A percentile compares a stretch with the other conserved stretches of the same genome.
These are phyloP conservation scores for Himalopsyche phryganea DNA, from an alignment of 1,140 invertebrate genomes.

Conservation along the genomic window DNA sequence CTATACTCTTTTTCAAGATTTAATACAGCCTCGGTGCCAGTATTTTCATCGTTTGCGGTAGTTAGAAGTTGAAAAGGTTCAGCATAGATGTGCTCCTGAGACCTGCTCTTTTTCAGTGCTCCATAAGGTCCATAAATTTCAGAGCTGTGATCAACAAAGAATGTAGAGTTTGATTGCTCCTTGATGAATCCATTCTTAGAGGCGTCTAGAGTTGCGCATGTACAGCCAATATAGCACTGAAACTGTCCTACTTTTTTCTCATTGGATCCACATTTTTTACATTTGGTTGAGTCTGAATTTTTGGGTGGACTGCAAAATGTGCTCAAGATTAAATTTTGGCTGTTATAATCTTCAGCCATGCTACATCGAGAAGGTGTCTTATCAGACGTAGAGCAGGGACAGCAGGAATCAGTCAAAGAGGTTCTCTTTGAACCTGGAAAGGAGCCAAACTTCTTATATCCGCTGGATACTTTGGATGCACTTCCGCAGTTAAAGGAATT, in stretches of 20 bases:
- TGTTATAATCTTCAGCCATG: slow-evolving; percentile 9
- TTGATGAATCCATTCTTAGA: not conserved
- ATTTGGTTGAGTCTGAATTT: slow-evolving; percentile 30
- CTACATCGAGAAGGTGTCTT: slow-evolving; percentile 2
- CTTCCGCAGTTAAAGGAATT: slow-evolving; percentile 53
- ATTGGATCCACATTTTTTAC: slow-evolving; percentile 41
- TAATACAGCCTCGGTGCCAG: slow-evolving; percentile 14
- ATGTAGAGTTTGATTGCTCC: slow-evolving; percentile 37
- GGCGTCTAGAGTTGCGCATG: slow-evolving; percentile 36
- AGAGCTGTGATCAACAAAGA: slow-evolving; percentile 35
- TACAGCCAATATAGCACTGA: slow-evolving; percentile 47
- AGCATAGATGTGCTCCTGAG: slow-evolving; percentile 45
- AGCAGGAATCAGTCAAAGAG: slow-evolving; percentile 34
- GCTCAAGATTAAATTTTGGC: slow-evolving; percentile 14
- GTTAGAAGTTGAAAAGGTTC: slow-evolving; percentile 43
- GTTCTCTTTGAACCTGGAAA: slow-evolving; percentile 27
- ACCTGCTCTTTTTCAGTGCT: slow-evolving; percentile 28
- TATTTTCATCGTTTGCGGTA: not conserved
- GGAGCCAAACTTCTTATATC: slow-evolving; percentile 43
- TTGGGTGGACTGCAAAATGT: slow-evolving; percentile 8
- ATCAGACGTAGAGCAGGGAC: slow-evolving; percentile 32
- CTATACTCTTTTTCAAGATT: not conserved
- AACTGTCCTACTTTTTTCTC: slow-evolving; percentile 39
- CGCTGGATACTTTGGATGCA: slow-evolving; percentile 40
- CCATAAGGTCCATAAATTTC: slow-evolving; percentile 10